phyloP scores from a whole-genome alignment of 1,140 invertebrate genomes.

The Caenorhabditis tropicalis region DNA sequence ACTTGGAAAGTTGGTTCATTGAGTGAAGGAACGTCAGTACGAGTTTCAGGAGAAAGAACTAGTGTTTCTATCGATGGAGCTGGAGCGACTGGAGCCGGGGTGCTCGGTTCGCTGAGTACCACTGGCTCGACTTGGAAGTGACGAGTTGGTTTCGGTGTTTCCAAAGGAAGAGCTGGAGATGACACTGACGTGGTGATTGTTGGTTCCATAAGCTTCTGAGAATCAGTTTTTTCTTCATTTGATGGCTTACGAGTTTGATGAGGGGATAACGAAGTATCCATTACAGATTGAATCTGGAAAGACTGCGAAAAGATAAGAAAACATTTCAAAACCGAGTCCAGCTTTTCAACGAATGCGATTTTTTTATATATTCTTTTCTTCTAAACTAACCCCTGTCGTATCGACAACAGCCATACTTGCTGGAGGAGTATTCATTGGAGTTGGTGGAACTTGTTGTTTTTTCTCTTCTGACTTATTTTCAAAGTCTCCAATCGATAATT shows the following conservation, averaged over 20 bases:
- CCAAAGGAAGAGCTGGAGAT: not conserved
- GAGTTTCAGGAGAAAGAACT: not conserved
- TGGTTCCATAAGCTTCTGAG: not conserved
- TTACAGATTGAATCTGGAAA: not conserved
- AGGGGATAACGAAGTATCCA: not conserved
- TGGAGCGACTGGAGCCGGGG: constrained; percentile 10
- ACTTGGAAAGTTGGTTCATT: constrained; percentile 29
- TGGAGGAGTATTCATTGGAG: constrained; percentile 14
- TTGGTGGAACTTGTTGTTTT: not conserved
- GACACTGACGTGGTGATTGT: not conserved
- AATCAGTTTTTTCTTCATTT: not conserved
- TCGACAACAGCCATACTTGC: not conserved
- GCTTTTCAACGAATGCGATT: too few species aligned
- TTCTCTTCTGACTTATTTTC: not conserved
- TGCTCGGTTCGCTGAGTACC: not conserved
- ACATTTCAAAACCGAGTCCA: too few species aligned
- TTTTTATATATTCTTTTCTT: too few species aligned
- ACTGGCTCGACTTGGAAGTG: constrained; percentile 38
- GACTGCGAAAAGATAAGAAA: not conserved
- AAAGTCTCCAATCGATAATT: not conserved
- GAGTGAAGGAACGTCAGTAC: not conserved
- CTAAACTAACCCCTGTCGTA: not conserved
- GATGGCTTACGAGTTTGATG: not conserved
- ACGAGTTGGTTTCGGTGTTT: not conserved
- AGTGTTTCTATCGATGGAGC: constrained; percentile 9